Evolutionary conservation across 2,888 invertebrate genomes (phyloP).

Genomic region (Silvanus unidentatus): DNA sequence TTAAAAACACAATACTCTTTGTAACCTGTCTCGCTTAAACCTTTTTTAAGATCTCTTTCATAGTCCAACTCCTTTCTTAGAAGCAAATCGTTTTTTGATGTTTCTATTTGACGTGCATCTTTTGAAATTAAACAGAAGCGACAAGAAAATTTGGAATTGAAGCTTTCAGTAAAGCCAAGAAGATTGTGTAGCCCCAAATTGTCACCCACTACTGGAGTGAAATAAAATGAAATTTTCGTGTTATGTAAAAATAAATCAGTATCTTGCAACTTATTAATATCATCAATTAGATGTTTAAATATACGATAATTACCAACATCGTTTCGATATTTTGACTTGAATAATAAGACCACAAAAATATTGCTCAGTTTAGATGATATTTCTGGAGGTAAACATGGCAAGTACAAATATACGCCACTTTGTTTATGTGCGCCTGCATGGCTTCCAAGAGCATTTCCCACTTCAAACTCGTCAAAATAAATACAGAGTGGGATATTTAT

Average conservation of each 20-base stretch:
- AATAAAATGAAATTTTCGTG: conserved; percentile 14
- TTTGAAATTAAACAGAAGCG: conserved; percentile 26
- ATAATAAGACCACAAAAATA: conserved; percentile 24
- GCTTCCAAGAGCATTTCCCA: conserved; percentile 23
- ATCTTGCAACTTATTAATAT: conserved; percentile 23
- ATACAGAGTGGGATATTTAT: conserved; percentile 20
- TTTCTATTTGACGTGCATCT: conserved; percentile 1
- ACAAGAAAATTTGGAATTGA: conserved; percentile 26
- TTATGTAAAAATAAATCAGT: conserved; percentile 6
- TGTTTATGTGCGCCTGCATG: conserved; percentile 24
- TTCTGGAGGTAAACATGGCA: conserved; percentile 21
- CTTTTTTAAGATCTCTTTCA: not conserved
- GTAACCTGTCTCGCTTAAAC: conserved; percentile 5
- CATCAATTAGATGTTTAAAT: conserved; percentile 23
- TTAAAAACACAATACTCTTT: conserved; percentile 8
- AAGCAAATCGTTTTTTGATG: not conserved
- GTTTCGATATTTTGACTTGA: conserved; percentile 26
- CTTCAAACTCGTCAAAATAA: conserved; percentile 27
- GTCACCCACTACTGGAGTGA: conserved; percentile 25
- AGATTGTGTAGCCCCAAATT: conserved; percentile 28
- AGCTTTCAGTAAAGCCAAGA: conserved; percentile 27
- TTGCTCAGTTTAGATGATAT: conserved; percentile 14
- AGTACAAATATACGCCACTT: conserved; percentile 22
- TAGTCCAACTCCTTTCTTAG: not conserved
- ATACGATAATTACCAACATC: conserved; percentile 23